phyloP scores from a whole-genome alignment of 37 sponge, comb jelly and placozoan species.

The Petrosia ficiformis region DNA sequence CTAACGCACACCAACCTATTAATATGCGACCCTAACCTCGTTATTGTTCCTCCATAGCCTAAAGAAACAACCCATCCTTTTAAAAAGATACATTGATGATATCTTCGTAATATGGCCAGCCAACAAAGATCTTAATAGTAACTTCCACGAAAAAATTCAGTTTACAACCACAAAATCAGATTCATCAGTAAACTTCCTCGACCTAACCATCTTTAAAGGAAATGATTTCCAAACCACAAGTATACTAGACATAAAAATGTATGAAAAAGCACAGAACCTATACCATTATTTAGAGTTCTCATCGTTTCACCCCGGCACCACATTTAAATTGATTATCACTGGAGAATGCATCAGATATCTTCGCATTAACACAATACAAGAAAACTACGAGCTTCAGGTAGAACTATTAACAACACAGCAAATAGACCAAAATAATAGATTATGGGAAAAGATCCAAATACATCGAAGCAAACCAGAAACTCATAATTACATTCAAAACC shows the following conservation, averaged over 20 bases:
- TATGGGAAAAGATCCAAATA: too few species aligned
- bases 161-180: slow-evolving; percentile 14
- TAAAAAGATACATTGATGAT: slow-evolving; percentile 42
- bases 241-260: slow-evolving; percentile 11
- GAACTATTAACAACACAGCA: too few species aligned
- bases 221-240: background rate
- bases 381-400: too few species aligned
- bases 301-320: slow-evolving; percentile 9
- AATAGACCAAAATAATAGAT: too few species aligned
- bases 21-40: background rate
- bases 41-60: background rate
- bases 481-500: too few species aligned
- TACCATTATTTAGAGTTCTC: slow-evolving; percentile 34
- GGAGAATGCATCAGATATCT: slow-evolving; percentile 31
- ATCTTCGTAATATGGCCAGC: slow-evolving; percentile 40
- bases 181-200: background rate
- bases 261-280: slow-evolving; percentile 25
- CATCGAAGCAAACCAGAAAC: too few species aligned
- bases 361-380: too few species aligned
- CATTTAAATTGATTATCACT: slow-evolving; percentile 1
- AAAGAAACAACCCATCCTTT: slow-evolving; percentile 1
- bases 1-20: background rate
- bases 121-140: background rate
- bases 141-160: slow-evolving; percentile 1
- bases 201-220: background rate